Percentiles rank a stretch among this genome's conserved stretches.
These are phyloP conservation scores for Timema cristinae DNA, from an alignment of 2,888 invertebrate genomes.

Conservation along the genomic window DNA sequence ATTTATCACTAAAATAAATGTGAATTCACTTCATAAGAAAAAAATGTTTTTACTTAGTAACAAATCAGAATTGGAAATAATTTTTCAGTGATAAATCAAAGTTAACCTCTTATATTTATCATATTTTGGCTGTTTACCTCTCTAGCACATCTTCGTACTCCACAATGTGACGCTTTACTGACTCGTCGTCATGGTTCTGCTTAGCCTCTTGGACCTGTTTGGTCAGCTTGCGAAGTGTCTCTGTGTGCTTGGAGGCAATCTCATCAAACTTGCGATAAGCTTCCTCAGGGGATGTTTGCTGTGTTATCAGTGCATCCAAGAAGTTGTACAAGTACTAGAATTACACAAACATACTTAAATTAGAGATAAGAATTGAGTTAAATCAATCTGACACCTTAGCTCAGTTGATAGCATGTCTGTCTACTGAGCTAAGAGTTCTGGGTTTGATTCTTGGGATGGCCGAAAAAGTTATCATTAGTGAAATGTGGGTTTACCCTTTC, in stretches of 20 bases:
- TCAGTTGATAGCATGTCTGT: too few relatives aligned
- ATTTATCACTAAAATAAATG: too few relatives aligned
- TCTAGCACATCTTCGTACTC: constrained; percentile 90
- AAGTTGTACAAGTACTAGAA: constrained; percentile 86
- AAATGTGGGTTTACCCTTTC: too few relatives aligned
- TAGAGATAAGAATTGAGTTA: too few relatives aligned
- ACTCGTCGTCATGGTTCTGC: constrained; percentile 81
- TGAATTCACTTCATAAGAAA: too few relatives aligned
- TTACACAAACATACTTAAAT: constrained; percentile 24
- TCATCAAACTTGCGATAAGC: constrained; percentile 95
- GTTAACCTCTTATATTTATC: neutral
- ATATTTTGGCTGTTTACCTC: constrained; percentile 42
- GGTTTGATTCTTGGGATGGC: too few relatives aligned
- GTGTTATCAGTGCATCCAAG: constrained; percentile 92
- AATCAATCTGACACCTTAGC: too few relatives aligned
- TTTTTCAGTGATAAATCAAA: too few relatives aligned
- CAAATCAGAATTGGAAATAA: too few relatives aligned
- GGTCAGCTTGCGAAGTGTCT: constrained; percentile 82
- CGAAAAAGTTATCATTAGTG: too few relatives aligned
- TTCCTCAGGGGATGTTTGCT: constrained; percentile 94
- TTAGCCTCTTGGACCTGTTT: constrained; percentile 93
- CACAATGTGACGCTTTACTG: constrained; percentile 82
- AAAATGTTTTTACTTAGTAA: too few relatives aligned
- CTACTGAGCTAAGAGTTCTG: too few relatives aligned
- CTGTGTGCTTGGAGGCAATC: constrained; percentile 85